Evolutionary conservation across 1,140 invertebrate species (phyloP).

Genomic region (Drosophila pseudoananassae): DNA sequence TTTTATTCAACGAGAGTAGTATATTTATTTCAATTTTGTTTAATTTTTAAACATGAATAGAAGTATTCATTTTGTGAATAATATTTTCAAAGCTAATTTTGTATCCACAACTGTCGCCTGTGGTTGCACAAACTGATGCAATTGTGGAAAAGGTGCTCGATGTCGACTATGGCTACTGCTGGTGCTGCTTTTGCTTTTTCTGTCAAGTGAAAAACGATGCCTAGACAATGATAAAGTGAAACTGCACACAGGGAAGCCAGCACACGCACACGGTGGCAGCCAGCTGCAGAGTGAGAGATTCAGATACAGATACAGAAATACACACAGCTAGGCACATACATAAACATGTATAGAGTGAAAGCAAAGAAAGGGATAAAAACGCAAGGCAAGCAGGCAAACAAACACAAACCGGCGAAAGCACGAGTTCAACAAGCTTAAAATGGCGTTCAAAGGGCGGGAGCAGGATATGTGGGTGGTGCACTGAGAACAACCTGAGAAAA

Average conservation of each 20-base stretch:
- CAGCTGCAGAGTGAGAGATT: background rate
- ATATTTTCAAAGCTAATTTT: slow-evolving; percentile 3
- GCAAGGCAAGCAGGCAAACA: slow-evolving; percentile 20
- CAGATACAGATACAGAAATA: slow-evolving; percentile 21
- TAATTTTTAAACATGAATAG: background rate
- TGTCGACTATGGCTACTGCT: slow-evolving; percentile 38
- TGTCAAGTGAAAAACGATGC: slow-evolving; percentile 66
- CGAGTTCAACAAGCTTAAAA: slow-evolving; percentile 68
- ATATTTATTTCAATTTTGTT: background rate
- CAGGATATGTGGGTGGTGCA: background rate
- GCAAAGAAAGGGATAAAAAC: slow-evolving; percentile 33
- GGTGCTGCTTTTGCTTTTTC: slow-evolving; percentile 22
- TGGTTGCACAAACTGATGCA: slow-evolving; percentile 35
- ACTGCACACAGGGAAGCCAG: slow-evolving; percentile 55
- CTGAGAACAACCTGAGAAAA: background rate
- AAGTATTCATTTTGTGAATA: too few relatives aligned
- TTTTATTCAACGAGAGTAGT: too few relatives aligned
- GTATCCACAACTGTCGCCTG: slow-evolving; percentile 6
- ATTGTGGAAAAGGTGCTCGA: slow-evolving; percentile 61
- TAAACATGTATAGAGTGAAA: background rate
- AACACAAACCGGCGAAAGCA: slow-evolving; percentile 13
- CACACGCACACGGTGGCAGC: slow-evolving; percentile 7
- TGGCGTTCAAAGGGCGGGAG: background rate
- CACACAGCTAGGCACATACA: background rate
- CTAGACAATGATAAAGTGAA: slow-evolving; percentile 79